Evolutionary conservation across 92 coral and sea anemone genomes (phyloP), one percentile per base, ranked within the genome.

Genomic region (Zoanthus sociatus): DNA sequence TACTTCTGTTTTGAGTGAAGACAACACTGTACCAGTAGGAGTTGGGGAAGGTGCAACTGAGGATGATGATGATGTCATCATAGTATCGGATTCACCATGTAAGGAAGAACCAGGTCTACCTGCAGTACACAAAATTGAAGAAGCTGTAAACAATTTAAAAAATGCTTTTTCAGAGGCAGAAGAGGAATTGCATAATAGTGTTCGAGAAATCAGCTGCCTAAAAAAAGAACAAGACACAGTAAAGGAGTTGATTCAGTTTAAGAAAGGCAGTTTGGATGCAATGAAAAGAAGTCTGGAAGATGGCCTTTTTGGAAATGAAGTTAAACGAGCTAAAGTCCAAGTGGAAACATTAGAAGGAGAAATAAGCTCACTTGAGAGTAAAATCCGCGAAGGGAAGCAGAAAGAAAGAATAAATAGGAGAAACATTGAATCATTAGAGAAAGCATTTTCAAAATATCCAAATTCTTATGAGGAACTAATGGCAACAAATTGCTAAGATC

Each of bases 291-390:
- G 74, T 55, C 47, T 20, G 4, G 85, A 81, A 67, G 75, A 45
- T 12, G 85, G 60, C 66, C 56, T 67, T 47, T 67, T 66, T 50
- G 9, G 58, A 10, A 17, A 17, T 12, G 8, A 42, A 51, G 26
- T 46, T 9, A 81, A 81, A 81, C 67, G 85, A 50, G 85, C 85
- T 11, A 81, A 81, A 47, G 2, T 81, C 0, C 17, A 81, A 17
- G 61, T 81, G 26, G 14, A 45, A 33, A 6, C 16, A 0, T 46
- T 45, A 47, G 18, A 66, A 15, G 61, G 47, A 44, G 85, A 81
- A 20, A 81, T 81, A 42, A 46, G 12, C 17, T 20, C 15, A 16
- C 61, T 81, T 14, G 85, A 81, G 32, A 45, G 26, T 9, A 18
- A 48, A 67, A 81, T 81, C 14, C 13, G 21, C 10, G 50, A 13